Conservation (phyloP, 2,113 vertebrate species). For the Spea bombifrons region DNA sequence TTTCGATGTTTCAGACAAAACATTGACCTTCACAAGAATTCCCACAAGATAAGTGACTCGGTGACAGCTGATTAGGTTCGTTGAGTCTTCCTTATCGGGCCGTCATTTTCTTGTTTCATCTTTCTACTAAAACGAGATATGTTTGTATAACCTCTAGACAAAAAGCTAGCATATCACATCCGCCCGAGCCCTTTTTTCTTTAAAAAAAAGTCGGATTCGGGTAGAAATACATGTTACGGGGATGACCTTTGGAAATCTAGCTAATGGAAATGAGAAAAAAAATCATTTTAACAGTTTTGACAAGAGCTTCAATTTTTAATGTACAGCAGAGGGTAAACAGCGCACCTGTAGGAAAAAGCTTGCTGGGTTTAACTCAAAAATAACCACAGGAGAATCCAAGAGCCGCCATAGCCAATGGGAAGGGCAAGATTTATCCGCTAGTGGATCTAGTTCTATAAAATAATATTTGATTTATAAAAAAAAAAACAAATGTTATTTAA, state of each 20-base stretch:
- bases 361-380: constrained; percentile 43
- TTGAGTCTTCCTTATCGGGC: constrained; percentile 1
- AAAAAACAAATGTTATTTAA: too few species aligned
- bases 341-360: constrained; percentile 24
- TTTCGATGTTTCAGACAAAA: constrained; percentile 28
- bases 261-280: constrained; percentile 55
- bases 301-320: constrained; percentile 50
- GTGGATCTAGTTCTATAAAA: too few species aligned
- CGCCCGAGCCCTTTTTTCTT: not conserved
- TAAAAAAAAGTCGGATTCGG: constrained; percentile 46
- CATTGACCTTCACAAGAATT: constrained; percentile 18
- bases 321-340: not conserved
- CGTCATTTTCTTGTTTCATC: constrained; percentile 34
- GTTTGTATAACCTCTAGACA: constrained; percentile 10
- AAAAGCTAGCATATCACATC: constrained; percentile 11
- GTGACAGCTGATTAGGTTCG: constrained; percentile 13
- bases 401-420: too few species aligned
- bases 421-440: too few species aligned
- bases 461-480: too few species aligned
- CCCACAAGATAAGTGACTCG: constrained; percentile 18
- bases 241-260: constrained; percentile 55
- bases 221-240: constrained; percentile 54
- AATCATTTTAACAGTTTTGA: constrained; percentile 52
- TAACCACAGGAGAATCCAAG: too few species aligned
- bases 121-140: constrained; percentile 15